Base-by-base conservation (phyloP, 1,140 invertebrate genomes). In the Amphibalanus amphitrite region DNA sequence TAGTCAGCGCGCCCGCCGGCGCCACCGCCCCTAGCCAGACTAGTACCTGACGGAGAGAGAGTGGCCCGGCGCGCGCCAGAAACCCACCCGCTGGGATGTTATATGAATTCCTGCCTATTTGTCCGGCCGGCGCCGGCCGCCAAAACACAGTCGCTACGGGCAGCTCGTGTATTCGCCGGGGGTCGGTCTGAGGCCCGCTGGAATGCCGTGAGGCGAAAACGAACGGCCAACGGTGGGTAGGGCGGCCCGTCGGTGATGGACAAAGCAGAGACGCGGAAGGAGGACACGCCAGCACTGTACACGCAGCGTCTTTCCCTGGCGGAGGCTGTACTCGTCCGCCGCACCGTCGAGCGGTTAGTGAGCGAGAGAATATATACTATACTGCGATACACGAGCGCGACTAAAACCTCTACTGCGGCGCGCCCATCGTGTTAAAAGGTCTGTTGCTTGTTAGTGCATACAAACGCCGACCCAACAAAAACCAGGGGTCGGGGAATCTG, bases 401-500 rank as follows among this genome's bases (percentile, higher is more conserved):
- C 33, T 38, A 38, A 38, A 38, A 38, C 33, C 33, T 6, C 33
- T 38, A 38, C 69, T 71, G 40, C 67, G 68, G 74, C 69, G 28
- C 69, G 70, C 70, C 68, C 69, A 4, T 15, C 0, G 29, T 28
- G 26, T 30, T 15, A 72, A 29, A 71, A 74, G 73, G 70, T 33
- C 67, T 72, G 72, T 30, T n/a, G 67, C 69, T 68, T 72, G 64
- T 68, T 68, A 28, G 65, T 64, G 72, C 30, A 67, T 68, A 40
- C 72, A 68, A 72, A 40, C 72, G 65, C 59, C 69, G 13, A 28
- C 30, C 29, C 29, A 59, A 0, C 28, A 69, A 71, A 26, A 65
- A 33, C 65, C n/a, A n/a, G 67, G 64, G 29, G 13, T 70, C 59
- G 69, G 69, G 23, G 69, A 69, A 25, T 69, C 29, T 69, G 47